Evolutionary conservation across 2,797 vertebrate genomes (phyloP), one percentile per base, ranked within the genome.

Genomic region (Dallia pectoralis): DNA sequence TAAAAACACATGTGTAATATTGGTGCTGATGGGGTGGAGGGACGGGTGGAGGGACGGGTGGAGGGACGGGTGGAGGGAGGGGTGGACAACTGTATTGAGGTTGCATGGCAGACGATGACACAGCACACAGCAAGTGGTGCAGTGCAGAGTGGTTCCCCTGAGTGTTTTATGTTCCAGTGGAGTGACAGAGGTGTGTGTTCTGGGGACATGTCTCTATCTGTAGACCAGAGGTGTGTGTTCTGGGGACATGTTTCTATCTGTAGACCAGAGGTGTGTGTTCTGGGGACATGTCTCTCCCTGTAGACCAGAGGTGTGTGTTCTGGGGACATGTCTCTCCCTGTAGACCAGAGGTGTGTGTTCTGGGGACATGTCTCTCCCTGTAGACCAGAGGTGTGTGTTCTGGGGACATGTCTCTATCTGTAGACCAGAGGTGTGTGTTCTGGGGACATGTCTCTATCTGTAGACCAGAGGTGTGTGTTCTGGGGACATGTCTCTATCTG

Each of bases 31-130:
- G 18, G 44, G 67, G 5, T 44, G 40, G 25, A 18, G 4, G 65
- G 25, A 18, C 11, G 65, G 8, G 65, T 67, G n/a, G 47, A 47
- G 3, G n/a, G n/a, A n/a, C n/a, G 44, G 67, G 5, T 44, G 40
- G n/a, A n/a, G n/a, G n/a, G 25, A 18, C 11, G 65, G 8, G 65
- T 67, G n/a, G 47, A 47, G 3, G n/a, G n/a, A n/a, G n/a, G n/a
- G n/a, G n/a, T n/a, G n/a, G n/a, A n/a, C n/a, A n/a, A n/a, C n/a
- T n/a, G n/a, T n/a, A n/a, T 25, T 47, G 40, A 19, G 36, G 18
- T 40, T 36, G 56, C 19, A 36, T 61, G 53, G n/a, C 65, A 69
- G 49, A 75, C 79, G 74, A 71, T 84, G 84, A 79, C 80, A 69
- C 77, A 79, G 82, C 78, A 76, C 19, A 25, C 36, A 18, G 22